Evolutionary conservation across 2,888 invertebrate genomes (phyloP), one percentile per base, ranked within the genome.

Genomic region (Hedya salicella): DNA sequence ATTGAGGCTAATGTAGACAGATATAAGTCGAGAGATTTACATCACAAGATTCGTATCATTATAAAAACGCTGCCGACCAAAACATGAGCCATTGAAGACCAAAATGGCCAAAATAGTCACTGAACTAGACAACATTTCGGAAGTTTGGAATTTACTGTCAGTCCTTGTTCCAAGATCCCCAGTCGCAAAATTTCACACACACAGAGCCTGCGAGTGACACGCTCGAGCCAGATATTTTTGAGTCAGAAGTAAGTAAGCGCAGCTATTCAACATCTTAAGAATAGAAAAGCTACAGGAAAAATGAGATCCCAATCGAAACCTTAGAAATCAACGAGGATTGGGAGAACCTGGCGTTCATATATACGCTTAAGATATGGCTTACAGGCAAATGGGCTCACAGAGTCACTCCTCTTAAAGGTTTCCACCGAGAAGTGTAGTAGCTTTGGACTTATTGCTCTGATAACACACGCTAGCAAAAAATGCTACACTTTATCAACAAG

Each of bases 271-370:
- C 25, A 49, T 21, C 49, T 25, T 2, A 25, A 25, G 25, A 25
- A 25, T 25, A 5, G 5, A 5, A 36, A 32, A 36, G 32, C 11
- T 3, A 52, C 36, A 16, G 52, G 36, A 30, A 52, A 21, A n/a
- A 52, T 17, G 52, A 5, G 13, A 52, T 52, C 30, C 52, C 52
- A 21, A 52, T 52, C 6, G 49, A 52, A 36, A 52, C 36, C n/a
- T n/a, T n/a, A n/a, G n/a, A n/a, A 25, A 25, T 25, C n/a, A n/a
- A 25, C 25, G 25, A 25, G 25, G 3, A 25, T 25, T 25, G 25
- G 25, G 25, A 25, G 25, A 25, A 5, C 25, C 3, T 25, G 25
- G 25, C 25, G 25, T 25, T 5, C 25, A 25, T 25, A 25, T 25
- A 2, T 25, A 3, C 25, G 3, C 2, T 25, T 5, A 25, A 25